A percentile compares a stretch with the other conserved stretches of the same genome.
Evolutionary conservation across 2,888 invertebrate species (phyloP).

Genomic region (Alloscopus bannaensis): DNA sequence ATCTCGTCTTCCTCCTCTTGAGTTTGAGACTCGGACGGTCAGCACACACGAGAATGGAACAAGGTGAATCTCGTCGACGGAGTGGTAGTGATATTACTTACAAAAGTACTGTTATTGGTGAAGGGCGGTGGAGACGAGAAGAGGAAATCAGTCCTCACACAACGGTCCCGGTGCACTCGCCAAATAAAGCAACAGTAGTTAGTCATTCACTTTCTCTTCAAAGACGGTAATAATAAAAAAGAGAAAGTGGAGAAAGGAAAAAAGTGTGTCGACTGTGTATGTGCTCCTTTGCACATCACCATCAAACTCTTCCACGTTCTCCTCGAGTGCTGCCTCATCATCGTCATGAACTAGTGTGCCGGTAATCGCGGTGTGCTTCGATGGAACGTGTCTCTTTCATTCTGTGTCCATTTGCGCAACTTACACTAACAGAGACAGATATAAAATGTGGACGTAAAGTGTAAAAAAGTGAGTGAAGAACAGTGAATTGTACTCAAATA

Average conservation of each 20-base stretch:
- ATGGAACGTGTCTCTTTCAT: constrained; percentile 30
- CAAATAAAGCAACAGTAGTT: neutral
- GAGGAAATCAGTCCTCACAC: constrained; percentile 17
- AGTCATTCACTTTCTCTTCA: constrained; percentile 45
- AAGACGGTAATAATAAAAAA: constrained; percentile 47
- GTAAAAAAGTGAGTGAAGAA: too few species aligned
- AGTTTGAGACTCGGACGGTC: constrained; percentile 31
- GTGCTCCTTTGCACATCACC: constrained; percentile 23
- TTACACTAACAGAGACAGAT: too few species aligned
- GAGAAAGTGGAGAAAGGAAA: neutral
- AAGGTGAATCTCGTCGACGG: constrained; percentile 50
- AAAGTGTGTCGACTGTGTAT: constrained; percentile 53
- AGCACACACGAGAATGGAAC: constrained; percentile 55
- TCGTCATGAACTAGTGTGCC: neutral
- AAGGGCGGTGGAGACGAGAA: constrained; percentile 20
- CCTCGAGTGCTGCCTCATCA: constrained; percentile 5
- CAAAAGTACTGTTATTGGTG: constrained; percentile 29
- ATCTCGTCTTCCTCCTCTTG: constrained; percentile 6
- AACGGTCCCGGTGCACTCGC: constrained; percentile 21
- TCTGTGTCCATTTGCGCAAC: constrained; percentile 58
- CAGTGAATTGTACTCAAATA: too few species aligned
- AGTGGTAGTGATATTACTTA: constrained; percentile 38
- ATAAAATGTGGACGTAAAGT: too few species aligned
- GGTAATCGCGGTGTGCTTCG: neutral
- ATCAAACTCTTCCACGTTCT: constrained; percentile 2